Percentiles rank a stretch among this genome's conserved stretches.
Evolutionary conservation across 2,888 invertebrate genomes (phyloP).

Genomic region (Pseudococcus longispinus): DNA sequence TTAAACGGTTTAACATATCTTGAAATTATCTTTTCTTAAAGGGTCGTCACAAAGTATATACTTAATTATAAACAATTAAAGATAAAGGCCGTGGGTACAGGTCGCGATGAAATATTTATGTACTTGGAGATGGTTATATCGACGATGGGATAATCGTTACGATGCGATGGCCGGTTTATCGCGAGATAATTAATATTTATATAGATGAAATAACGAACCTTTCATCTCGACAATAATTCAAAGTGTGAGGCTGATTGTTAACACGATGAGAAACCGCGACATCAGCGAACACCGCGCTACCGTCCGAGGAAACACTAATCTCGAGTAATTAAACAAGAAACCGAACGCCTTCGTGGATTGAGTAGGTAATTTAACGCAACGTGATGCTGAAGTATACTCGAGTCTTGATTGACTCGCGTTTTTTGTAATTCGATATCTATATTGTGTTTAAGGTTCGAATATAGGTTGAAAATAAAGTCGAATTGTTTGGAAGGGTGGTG

Average conservation of each 20-base stretch:
- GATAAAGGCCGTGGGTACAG: not conserved
- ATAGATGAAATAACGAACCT: not conserved
- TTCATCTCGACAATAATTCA: constrained; percentile 17
- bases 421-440: not conserved
- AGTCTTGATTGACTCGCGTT: not conserved
- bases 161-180: not conserved
- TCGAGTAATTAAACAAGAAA: constrained; percentile 12
- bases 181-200: constrained; percentile 11
- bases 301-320: not conserved
- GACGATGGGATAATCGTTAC: not conserved
- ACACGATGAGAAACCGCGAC: constrained; percentile 1
- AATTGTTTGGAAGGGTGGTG: too few relatives aligned
- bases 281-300: not conserved
- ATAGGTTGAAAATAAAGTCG: not conserved
- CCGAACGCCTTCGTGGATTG: not conserved
- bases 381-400: too few relatives aligned
- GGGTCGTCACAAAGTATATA: constrained; percentile 12
- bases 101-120: constrained; percentile 13
- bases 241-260: constrained; percentile 12
- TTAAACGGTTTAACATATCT: constrained; percentile 19
- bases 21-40: not conserved
- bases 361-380: not conserved
- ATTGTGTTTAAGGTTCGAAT: not conserved
- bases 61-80: not conserved
- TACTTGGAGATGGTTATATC: not conserved